A percentile compares a stretch with the other conserved stretches of the same genome.
These are phyloP conservation scores for Caenorhabditis imperialis DNA, from an alignment of 2,888 invertebrate species.

Conservation along the genomic window DNA sequence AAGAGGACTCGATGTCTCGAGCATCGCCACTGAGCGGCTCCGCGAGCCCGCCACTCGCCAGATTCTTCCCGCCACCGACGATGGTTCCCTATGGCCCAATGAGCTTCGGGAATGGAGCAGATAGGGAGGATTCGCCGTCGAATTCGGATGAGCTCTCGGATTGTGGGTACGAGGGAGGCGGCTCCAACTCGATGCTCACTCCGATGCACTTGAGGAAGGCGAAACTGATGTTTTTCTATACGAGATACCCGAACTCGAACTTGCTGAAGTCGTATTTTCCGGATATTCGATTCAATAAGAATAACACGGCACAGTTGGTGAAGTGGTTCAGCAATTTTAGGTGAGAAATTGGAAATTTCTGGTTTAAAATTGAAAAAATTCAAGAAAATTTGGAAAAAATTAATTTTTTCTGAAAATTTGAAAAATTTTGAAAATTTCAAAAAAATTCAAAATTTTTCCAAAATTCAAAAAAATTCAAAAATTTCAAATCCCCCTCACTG, in stretches of 20 bases:
- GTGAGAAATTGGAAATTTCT: constrained; percentile 81
- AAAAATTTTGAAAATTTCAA: too few species aligned
- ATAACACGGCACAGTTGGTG: constrained; percentile 99
- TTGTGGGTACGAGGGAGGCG: constrained; percentile 61
- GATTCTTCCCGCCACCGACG: constrained; percentile 67
- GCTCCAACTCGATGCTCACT: constrained; percentile 85
- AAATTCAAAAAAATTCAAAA: too few species aligned
- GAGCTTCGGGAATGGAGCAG: constrained; percentile 47
- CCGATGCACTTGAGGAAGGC: constrained; percentile 99
- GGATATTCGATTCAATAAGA: constrained; percentile 99
- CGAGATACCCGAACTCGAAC: constrained; percentile 97
- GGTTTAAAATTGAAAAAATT: background rate
- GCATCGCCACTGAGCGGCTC: constrained; percentile 57
- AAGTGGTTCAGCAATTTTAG: constrained; percentile 99
- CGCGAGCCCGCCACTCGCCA: constrained; percentile 46
- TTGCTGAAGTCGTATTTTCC: constrained; percentile 99
- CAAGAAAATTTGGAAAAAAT: background rate
- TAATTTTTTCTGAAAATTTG: background rate
- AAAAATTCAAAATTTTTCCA: too few species aligned
- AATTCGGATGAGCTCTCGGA: constrained; percentile 72
- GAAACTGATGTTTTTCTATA: constrained; percentile 99
- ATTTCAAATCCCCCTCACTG: too few species aligned
- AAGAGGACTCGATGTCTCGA: constrained; percentile 52
- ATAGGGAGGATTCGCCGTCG: constrained; percentile 68
- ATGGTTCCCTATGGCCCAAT: constrained; percentile 74